Percentiles rank a stretch among this genome's conserved stretches.
These are phyloP conservation scores for Colius striatus DNA, from an alignment of 2,113 vertebrate species.

Conservation along the genomic window DNA sequence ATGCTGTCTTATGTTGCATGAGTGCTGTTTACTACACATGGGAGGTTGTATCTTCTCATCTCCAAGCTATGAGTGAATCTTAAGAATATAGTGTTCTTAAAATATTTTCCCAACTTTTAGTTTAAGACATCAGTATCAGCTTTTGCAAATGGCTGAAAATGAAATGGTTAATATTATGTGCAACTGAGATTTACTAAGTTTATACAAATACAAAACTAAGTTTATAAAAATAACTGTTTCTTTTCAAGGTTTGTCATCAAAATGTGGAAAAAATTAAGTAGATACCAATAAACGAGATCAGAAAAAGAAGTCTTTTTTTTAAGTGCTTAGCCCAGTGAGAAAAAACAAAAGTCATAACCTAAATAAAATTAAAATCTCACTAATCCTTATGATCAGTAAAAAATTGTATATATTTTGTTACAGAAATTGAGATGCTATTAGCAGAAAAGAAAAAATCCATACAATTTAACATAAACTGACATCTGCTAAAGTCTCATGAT, in stretches of 20 bases:
- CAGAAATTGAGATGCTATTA: not conserved
- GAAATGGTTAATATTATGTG: not conserved
- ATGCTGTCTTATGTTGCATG: fast-evolving
- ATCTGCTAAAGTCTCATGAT: not conserved
- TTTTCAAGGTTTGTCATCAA: not conserved
- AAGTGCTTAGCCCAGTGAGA: not conserved
- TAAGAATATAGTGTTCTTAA: not conserved
- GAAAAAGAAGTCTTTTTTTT: not conserved
- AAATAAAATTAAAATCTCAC: not conserved
- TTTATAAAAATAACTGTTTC: not conserved
- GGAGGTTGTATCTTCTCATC: not conserved
- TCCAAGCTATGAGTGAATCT: not conserved
- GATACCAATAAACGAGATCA: not conserved
- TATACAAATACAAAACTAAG: not conserved
- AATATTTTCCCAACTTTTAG: not conserved
- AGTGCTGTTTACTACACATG: not conserved
- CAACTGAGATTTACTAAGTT: not conserved
- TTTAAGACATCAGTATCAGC: not conserved
- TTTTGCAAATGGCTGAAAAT: not conserved
- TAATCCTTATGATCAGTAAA: fast-evolving
- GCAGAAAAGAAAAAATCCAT: not conserved
- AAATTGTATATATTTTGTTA: not conserved
- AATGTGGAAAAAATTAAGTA: not conserved
- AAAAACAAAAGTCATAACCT: not conserved
- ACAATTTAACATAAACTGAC: not conserved